These are phyloP conservation scores for Pseudopipra pipra DNA, from an alignment of 2,113 vertebrate genomes.

Conservation along the genomic window DNA sequence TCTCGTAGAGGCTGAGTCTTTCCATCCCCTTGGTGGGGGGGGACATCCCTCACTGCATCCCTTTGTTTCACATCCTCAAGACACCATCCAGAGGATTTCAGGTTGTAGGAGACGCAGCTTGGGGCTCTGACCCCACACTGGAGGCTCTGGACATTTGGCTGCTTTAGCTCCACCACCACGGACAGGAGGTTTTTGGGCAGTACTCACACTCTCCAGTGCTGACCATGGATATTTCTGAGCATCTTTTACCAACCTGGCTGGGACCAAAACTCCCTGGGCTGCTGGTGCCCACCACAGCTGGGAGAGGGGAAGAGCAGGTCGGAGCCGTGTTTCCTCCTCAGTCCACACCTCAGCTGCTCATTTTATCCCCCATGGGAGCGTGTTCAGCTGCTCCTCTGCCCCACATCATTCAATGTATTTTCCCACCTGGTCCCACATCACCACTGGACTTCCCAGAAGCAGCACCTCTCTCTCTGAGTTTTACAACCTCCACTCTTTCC, in stretches of 20 bases:
- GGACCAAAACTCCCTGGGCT: background rate
- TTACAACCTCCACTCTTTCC: background rate
- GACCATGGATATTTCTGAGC: background rate
- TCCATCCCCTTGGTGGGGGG: background rate
- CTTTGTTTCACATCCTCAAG: background rate
- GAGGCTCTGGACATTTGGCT: background rate
- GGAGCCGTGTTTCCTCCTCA: background rate
- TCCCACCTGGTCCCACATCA: fast-evolving
- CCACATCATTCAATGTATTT: background rate
- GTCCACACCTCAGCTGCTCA: fast-evolving
- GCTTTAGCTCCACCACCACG: background rate
- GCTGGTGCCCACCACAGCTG: background rate
- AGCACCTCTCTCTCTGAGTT: background rate
- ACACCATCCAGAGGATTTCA: background rate
- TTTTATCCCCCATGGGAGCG: background rate
- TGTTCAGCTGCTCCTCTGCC: background rate
- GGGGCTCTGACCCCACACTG: fast-evolving
- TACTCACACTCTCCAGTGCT: fast-evolving
- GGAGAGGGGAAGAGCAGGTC: background rate
- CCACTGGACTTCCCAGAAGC: background rate
- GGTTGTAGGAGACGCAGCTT: background rate
- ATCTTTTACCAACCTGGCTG: background rate
- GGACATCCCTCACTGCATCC: background rate
- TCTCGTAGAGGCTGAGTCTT: background rate
- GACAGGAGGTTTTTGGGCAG: background rate